A percentile compares a stretch with the other conserved stretches of the same genome.
Conservation (phyloP, 1,140 invertebrate genomes). For the Drosophila littoralis region DNA sequence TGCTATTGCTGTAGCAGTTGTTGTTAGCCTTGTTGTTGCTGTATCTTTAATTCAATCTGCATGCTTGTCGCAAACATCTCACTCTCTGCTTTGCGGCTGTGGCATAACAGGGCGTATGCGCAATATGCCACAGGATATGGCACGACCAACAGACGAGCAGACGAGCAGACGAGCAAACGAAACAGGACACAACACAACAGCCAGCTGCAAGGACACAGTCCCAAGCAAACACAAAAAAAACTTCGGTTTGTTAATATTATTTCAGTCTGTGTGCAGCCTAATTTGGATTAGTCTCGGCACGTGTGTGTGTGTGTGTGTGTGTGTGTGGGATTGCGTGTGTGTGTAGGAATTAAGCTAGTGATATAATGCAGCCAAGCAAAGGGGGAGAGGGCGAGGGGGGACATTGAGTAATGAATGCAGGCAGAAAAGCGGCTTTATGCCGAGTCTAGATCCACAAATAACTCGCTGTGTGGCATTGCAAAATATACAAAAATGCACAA, state of each 20-base stretch:
- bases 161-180: background rate
- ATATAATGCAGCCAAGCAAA: slow-evolving; percentile 41
- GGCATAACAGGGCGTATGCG: slow-evolving; percentile 65
- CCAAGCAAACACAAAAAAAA: slow-evolving; percentile 7
- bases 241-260: slow-evolving; percentile 53
- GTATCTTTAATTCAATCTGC: slow-evolving; percentile 72
- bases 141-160: background rate
- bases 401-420: slow-evolving; percentile 76
- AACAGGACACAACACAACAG: slow-evolving; percentile 10
- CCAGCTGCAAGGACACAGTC: slow-evolving; percentile 5
- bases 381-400: background rate
- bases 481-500: slow-evolving; percentile 2
- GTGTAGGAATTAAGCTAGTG: slow-evolving; percentile 42
- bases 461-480: slow-evolving; percentile 31
- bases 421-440: slow-evolving; percentile 24
- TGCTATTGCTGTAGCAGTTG: background rate
- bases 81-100: slow-evolving; percentile 11
- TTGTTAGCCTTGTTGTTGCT: slow-evolving; percentile 3
- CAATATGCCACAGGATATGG: slow-evolving; percentile 57
- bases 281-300: slow-evolving; percentile 56
- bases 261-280: slow-evolving; percentile 39
- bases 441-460: slow-evolving; percentile 43
- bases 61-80: slow-evolving; percentile 50
- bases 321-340: slow-evolving; percentile 10
- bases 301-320: slow-evolving; percentile 11